Evolutionary conservation across 2,888 invertebrate species (phyloP), one percentile per base, ranked within the genome.

Genomic region (Pyrrhosoma nymphula): DNA sequence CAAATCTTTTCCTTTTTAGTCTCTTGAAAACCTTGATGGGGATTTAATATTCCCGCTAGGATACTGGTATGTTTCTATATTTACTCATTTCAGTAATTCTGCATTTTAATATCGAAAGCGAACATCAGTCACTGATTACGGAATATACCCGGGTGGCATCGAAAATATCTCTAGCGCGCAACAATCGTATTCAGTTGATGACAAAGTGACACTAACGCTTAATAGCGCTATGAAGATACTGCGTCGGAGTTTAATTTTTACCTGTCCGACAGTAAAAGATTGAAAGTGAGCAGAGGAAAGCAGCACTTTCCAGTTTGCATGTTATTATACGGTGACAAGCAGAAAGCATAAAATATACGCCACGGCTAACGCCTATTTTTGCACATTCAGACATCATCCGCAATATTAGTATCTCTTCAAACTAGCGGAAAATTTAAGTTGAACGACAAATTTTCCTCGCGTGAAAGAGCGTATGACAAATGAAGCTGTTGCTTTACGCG

Each of bases 401-500:
- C 35, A 12, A 82, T 18, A 82, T 82, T 82, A 82, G 82, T 35
- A 82, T 82, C 82, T 18, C 30, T 35, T 35, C 8, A 10, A 35
- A 82, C 30, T 18, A 14, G 82, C 35, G 35, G 12, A 82, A 30
- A 82, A 82, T 82, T 82, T 30, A 82, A 82, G 30, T 82, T 82
- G 82, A 82, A 82, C 35, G 82, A 82, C 35, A 82, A 82, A 35
- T 82, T 35, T 82, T 35, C 82, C 82, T 35, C 82, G 2, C 89
- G n/a, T 2, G 89, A 16, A 14, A 26, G 56, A 47, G 55, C n/a
- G 89, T 55, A n/a, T 47, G 55, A 56, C 89, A 89, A 89, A 89
- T 89, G 89, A 89, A 89, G 89, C n/a, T 26, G 89, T 89, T 89
- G 12, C 89, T 89, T 56, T 55, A 89, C 89, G 89, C 82, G 82